Percentiles rank a stretch among this genome's conserved stretches.
Conservation (phyloP, 1,140 invertebrate genomes). For the Drosophila nannoptera region DNA sequence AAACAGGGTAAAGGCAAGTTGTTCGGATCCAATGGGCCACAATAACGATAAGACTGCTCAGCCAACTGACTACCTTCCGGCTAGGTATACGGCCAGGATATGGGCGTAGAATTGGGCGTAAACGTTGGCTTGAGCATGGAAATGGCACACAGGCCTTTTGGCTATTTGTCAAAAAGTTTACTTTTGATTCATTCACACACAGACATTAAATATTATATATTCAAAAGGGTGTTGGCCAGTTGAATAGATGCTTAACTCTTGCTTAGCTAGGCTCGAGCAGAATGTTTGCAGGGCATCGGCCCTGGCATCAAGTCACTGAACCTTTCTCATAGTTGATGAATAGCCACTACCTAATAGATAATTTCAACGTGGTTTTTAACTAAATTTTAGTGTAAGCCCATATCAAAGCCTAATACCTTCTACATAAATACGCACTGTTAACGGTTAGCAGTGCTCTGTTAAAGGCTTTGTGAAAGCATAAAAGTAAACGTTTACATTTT, state of each 20-base stretch:
- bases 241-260: constrained; percentile 56
- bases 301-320: neutral
- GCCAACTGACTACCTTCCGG: constrained; percentile 55
- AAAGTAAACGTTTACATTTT: neutral
- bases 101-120: neutral
- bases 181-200: constrained; percentile 30
- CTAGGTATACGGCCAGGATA: constrained; percentile 1
- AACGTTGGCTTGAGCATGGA: constrained; percentile 16
- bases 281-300: neutral
- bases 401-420: constrained; percentile 5
- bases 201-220: constrained; percentile 37
- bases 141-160: constrained; percentile 65
- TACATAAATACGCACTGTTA: constrained; percentile 14
- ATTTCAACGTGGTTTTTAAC: neutral
- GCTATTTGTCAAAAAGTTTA: constrained; percentile 71
- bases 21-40: constrained; percentile 48
- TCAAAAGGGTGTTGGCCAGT: constrained; percentile 67
- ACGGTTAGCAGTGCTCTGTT: constrained; percentile 24
- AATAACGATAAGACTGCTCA: constrained; percentile 64
- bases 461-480: neutral
- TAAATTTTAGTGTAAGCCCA: neutral
- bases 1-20: constrained; percentile 42
- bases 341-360: constrained; percentile 1
- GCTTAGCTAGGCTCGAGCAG: constrained; percentile 21
- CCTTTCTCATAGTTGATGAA: neutral